phyloP scores from a whole-genome alignment of 2,113 vertebrate species.

The Anarrhichthys ocellatus region DNA sequence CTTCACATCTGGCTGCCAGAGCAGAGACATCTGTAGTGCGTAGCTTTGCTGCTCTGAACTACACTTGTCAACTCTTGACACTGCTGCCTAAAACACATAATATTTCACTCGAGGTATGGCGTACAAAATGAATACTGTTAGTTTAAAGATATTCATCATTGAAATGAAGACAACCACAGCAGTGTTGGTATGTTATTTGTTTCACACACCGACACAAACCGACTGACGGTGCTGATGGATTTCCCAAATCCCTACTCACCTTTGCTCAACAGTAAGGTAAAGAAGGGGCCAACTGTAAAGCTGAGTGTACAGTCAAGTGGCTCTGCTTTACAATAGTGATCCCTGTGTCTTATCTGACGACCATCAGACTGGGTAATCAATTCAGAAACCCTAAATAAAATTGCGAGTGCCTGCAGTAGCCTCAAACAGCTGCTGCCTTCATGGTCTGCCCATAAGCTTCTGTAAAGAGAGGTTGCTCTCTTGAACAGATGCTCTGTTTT shows the following conservation, averaged over 20 bases:
- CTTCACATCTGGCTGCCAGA: slow-evolving; percentile 6
- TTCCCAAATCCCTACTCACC: background rate
- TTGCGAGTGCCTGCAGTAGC: background rate
- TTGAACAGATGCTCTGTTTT: slow-evolving; percentile 15
- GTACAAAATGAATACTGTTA: background rate
- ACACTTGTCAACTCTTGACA: background rate
- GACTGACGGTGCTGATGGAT: background rate
- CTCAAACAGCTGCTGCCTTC: slow-evolving; percentile 26
- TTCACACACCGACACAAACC: background rate
- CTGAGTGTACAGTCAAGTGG: background rate
- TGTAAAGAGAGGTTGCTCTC: slow-evolving; percentile 23
- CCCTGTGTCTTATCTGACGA: background rate
- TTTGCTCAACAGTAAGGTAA: background rate
- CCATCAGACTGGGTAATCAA: background rate
- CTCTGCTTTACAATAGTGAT: slow-evolving; percentile 2
- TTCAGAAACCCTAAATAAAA: slow-evolving; percentile 10
- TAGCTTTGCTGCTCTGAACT: background rate
- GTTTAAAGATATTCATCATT: background rate
- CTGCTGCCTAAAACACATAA: background rate
- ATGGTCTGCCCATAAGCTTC: slow-evolving; percentile 8
- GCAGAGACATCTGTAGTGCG: background rate
- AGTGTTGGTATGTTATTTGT: background rate
- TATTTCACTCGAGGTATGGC: background rate
- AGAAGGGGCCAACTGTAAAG: background rate
- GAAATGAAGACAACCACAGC: background rate